Base-by-base conservation (phyloP, 1,140 invertebrate species). In the Caerostris darwini region DNA sequence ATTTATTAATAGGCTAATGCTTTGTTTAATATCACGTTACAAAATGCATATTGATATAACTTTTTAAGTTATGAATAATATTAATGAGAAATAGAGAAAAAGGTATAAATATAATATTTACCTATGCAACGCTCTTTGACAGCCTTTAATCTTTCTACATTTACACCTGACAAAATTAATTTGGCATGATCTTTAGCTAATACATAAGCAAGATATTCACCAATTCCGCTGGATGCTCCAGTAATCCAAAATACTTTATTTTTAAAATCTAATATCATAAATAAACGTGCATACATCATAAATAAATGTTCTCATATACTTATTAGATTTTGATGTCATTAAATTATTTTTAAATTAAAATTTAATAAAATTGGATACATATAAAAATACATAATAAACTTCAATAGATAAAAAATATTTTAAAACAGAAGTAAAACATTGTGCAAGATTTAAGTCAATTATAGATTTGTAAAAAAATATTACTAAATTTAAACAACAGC, bases 171-270 rank as follows among this genome's bases (percentile, higher is more conserved):
- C 17, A 99, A 95, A 7, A 98, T 97, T 54, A 99, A 95, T 95
- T 97, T 97, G 14, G 97, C 97, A 8, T 97, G 97, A 94, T 96
- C 96, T 95, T 97, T 97, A 7, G 98, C 97, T 61, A 98, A 96
- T 58, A 96, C 96, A 90, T 98, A 96, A 1, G 98, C 98, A 86
- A 98, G 96, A 94, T 97, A 96, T 96, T 98, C 97, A 7, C 98
- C 98, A 95, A 99, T 99, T 53, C 98, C 98, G 96, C 98, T 98
- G 0, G 98, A 98, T n/a, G 98, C 98, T 77, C 98, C 98, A 7
- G 98, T 98, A 95, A 99, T 97, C 97, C 98, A 99, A 2, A 98
- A 97, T 12, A 98, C 98, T 96, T 98, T 97, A 71, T 61, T 61
- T 71, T 54, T 17, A 53, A 82, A 90, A 57, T 89, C 93, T 93